Base-by-base conservation (phyloP, 2,797 vertebrate species). In the Centroberyx gerrardi region DNA sequence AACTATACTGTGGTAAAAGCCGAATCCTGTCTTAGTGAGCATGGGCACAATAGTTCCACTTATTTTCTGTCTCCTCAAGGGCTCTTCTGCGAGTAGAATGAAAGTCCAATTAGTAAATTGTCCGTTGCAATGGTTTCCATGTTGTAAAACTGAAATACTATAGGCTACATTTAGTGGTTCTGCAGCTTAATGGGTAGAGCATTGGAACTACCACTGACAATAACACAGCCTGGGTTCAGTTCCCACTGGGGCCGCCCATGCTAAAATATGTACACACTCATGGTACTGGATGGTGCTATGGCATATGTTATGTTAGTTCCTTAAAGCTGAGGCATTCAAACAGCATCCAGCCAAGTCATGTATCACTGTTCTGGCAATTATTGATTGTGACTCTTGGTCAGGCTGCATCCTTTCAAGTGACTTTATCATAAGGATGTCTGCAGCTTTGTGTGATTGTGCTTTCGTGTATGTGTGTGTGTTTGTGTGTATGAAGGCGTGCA, bases 401-500 rank as follows among this genome's bases (percentile, higher is more conserved):
- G 5, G 10, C 12, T 22, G 54, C 31, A 17, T 31, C 9, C 18
- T 55, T 29, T 55, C 12, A 55, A 14, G 6, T 29, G 27, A 55
- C n/a, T 28, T 22, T 22, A 28, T 53, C 22, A 53, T 53, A 12
- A 22, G 27, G 52, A 10, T 53, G 22, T 53, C n/a, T 53, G 22
- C 52, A 10, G 52, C 52, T 49, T 49, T n/a, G 10, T 42, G 40
- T 42, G 40, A 12, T 9, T 12, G 40, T 42, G 40, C 10, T 42
- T 42, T 42, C 3, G 40, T 12, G 10, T 12, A 3, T 42, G 9
- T 40, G 38, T 44, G 56, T 44, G 14, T 62, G n/a, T 28, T 12
- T 76, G 46, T 5, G 38, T 40, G 10, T 76, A 62, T 62, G 33
- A 76, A 64, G 64, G 17, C 66, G 48, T 68, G 56, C 60, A 51